phyloP scores from a whole-genome alignment of 2,888 invertebrate genomes.

The Chirona hameri region DNA sequence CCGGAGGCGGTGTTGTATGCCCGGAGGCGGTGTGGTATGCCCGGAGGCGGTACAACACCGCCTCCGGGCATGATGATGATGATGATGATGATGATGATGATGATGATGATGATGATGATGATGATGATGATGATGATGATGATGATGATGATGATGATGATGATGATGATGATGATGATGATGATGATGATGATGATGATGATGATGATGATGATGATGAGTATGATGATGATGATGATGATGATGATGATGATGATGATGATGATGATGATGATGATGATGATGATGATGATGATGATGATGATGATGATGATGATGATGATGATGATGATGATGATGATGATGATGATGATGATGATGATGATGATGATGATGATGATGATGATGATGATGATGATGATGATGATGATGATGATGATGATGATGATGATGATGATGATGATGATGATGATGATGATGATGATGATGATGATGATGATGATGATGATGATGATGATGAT shows the following conservation, averaged over 20 bases:
- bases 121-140: not conserved
- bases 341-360: constrained; percentile 22
- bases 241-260: too few relatives aligned
- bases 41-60: too few relatives aligned
- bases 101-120: not conserved
- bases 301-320: constrained; percentile 22
- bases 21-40: too few relatives aligned
- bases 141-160: constrained; percentile 9
- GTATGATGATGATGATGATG: too few relatives aligned
- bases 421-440: constrained; percentile 22
- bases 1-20: too few relatives aligned
- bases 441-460: constrained; percentile 22
- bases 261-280: constrained; percentile 22
- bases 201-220: too few relatives aligned
- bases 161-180: constrained; percentile 22
- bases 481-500: constrained; percentile 22
- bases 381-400: constrained; percentile 22
- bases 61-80: too few relatives aligned
- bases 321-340: constrained; percentile 22
- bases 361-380: constrained; percentile 22
- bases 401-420: constrained; percentile 22
- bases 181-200: constrained; percentile 22
- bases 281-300: constrained; percentile 9
- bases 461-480: constrained; percentile 22
- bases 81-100: constrained; percentile 22